Conservation (phyloP, 2,113 vertebrate species). For the Phocoena sinus region DNA sequence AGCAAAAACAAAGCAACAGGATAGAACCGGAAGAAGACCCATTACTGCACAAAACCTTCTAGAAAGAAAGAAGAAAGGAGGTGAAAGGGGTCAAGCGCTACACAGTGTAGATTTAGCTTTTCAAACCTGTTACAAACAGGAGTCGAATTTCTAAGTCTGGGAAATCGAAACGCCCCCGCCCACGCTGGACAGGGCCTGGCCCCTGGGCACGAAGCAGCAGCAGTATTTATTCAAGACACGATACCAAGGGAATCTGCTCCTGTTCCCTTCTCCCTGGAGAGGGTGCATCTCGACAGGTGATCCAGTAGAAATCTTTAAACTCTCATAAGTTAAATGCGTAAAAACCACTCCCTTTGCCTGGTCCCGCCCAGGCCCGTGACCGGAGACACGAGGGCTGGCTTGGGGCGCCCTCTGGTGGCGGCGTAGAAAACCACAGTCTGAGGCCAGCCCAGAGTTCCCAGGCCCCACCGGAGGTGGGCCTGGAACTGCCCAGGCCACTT, state of each 20-base stretch:
- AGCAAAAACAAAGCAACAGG: background rate
- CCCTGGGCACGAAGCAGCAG: slow-evolving; percentile 42
- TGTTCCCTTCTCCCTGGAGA: background rate
- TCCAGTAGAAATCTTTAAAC: slow-evolving; percentile 57
- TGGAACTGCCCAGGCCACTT: background rate
- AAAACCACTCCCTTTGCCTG: background rate
- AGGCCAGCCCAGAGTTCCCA: background rate
- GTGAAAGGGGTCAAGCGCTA: background rate
- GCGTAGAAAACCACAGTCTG: background rate
- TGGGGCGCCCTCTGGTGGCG: slow-evolving; percentile 37
- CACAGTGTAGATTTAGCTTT: background rate
- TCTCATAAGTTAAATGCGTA: slow-evolving; percentile 32
- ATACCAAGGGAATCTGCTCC: background rate
- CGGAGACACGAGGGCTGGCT: background rate
- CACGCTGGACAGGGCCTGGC: background rate
- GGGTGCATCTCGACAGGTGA: slow-evolving; percentile 33
- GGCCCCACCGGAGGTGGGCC: background rate
- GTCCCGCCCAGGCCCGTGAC: background rate
- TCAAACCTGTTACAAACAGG: background rate
- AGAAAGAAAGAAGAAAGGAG: background rate
- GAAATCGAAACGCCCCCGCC: background rate
- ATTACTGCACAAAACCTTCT: background rate
- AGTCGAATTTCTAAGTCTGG: background rate
- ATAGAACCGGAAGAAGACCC: background rate
- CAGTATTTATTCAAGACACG: slow-evolving; percentile 57